Evolutionary conservation across 2,888 invertebrate species (phyloP), one percentile per base, ranked within the genome.

Genomic region (Lithodes maja): DNA sequence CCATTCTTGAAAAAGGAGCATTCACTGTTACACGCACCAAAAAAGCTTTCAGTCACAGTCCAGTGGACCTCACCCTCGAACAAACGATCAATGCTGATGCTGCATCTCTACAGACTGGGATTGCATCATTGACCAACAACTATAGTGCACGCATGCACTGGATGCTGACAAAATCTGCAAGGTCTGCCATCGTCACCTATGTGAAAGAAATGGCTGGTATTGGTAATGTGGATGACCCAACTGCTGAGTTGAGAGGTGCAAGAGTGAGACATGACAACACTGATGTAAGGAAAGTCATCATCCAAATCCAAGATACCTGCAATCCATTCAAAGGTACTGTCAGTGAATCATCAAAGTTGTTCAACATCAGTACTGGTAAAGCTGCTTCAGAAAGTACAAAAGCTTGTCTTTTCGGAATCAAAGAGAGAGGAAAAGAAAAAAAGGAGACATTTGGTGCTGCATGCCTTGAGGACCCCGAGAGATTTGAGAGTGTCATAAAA

Each of bases 41-140:
- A 49, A 83, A 83, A n/a, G 17, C 53, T n/a, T 83, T 83, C 71
- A 83, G 69, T 33, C 53, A 71, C n/a, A 33, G 2, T 1, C 71
- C 71, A 71, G 71, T 83, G 9, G 83, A 69, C 53, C 83, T 2
- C 3, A 83, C 53, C 7, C 71, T 83, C 9, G 83, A 83, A 71
- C 83, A 83, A 71, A 71, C 71, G 9, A 52, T 83, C 5, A 71
- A 83, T 83, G 71, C 83, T 17, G 83, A 69, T 71, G 83, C 83
- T 71, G 83, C 83, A 12, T 83, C 83, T 71, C 69, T 3, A n/a
- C 9, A n/a, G 52, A 83, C 83, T 33, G 71, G 50, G 50, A 75
- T 75, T n/a, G 49, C 3, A 75, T 75, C 3, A n/a, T 75, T 75
- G 75, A 75, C 75, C 49, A 33, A 33, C 33, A 33, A 33, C 33